Evolutionary conservation across 1,140 invertebrate genomes (phyloP).

Genomic region (Penaeus vannamei): DNA sequence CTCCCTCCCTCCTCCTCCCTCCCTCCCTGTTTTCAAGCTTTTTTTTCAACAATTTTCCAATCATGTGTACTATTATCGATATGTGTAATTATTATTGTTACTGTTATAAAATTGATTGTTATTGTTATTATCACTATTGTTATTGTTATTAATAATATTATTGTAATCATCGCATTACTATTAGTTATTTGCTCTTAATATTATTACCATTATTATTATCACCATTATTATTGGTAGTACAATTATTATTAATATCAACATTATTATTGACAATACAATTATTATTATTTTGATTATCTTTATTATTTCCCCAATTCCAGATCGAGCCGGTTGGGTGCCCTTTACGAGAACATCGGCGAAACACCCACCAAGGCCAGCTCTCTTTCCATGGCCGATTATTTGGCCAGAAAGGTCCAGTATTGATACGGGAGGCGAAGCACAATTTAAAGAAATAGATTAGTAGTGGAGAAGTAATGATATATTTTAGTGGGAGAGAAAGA

Average conservation of each 20-base stretch:
- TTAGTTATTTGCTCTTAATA: too few relatives aligned
- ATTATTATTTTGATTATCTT: neutral
- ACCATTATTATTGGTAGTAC: neutral
- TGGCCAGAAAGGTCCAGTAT: slow-evolving; percentile 81
- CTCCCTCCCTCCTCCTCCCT: too few relatives aligned
- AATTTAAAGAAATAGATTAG: neutral
- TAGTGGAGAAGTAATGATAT: neutral
- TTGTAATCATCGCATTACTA: too few relatives aligned
- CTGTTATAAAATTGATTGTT: too few relatives aligned
- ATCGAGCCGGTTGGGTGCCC: slow-evolving; percentile 97
- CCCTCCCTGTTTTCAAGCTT: too few relatives aligned
- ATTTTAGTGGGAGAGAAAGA: neutral
- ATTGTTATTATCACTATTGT: too few relatives aligned
- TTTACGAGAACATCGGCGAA: slow-evolving; percentile 88
- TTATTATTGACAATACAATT: too few relatives aligned
- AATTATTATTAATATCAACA: neutral
- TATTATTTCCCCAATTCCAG: slow-evolving; percentile 74
- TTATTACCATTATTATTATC: neutral
- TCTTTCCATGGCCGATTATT: slow-evolving; percentile 91
- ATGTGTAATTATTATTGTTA: too few relatives aligned
- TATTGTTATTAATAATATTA: too few relatives aligned
- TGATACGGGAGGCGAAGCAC: neutral
- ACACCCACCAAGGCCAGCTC: slow-evolving; percentile 83
- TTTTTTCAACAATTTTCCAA: too few relatives aligned
- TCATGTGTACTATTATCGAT: too few relatives aligned